phyloP scores from a whole-genome alignment of 2,797 vertebrate genomes.

The Enteromius fasciolatus region DNA sequence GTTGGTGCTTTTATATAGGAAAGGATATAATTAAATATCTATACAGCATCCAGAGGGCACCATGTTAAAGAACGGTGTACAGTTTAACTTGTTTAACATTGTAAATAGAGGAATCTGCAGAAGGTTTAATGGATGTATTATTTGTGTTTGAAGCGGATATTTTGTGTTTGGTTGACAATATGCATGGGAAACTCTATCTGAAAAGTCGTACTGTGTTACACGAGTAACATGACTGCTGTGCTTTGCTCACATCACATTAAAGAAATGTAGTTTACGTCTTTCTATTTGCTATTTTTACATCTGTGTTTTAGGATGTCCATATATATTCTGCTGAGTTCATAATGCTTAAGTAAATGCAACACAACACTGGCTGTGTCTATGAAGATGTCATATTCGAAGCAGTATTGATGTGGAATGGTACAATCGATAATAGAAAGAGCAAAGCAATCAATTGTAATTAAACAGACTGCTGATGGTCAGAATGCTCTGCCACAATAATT shows the following conservation, averaged over 20 bases:
- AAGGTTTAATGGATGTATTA: conserved; percentile 33
- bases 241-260: conserved; percentile 8
- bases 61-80: conserved; percentile 5
- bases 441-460: conserved; percentile 35
- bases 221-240: conserved; percentile 28
- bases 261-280: conserved; percentile 4
- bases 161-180: conserved; percentile 26
- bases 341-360: background rate
- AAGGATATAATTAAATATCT: background rate
- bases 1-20: conserved; percentile 38
- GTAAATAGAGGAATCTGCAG: conserved; percentile 51
- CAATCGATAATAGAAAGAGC: conserved; percentile 13
- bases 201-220: conserved; percentile 43
- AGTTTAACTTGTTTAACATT: conserved; percentile 8
- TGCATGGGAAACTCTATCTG: conserved; percentile 48
- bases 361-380: background rate
- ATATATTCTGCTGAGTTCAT: conserved; percentile 13
- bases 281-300: conserved; percentile 19
- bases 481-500: conserved; percentile 8
- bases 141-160: conserved; percentile 25
- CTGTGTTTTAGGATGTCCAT: conserved; percentile 6
- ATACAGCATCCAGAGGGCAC: background rate
- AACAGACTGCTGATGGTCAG: conserved; percentile 14
- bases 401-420: conserved; percentile 10
- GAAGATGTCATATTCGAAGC: conserved; percentile 7